Percentiles rank a stretch among this genome's conserved stretches.
These are phyloP conservation scores for Drosophila obscura DNA, from an alignment of 1,140 invertebrate species.

Conservation along the genomic window DNA sequence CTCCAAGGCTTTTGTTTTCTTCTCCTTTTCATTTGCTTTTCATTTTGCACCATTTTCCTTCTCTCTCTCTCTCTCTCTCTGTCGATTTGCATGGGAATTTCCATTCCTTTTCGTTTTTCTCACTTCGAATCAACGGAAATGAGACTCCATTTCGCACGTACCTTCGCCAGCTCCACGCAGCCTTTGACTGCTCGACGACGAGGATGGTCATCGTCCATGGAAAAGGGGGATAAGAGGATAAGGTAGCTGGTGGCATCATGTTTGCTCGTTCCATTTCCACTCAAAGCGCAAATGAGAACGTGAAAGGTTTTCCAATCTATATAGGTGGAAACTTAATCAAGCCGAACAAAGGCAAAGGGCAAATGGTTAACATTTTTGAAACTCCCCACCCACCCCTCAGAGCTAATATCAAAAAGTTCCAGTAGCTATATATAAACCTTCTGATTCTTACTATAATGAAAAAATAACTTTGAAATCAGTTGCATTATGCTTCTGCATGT, in stretches of 20 bases:
- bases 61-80: too few relatives aligned
- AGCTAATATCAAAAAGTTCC: too few relatives aligned
- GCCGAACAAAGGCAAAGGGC: too few relatives aligned
- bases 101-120: slow-evolving; percentile 9
- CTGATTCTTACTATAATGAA: background rate
- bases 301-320: slow-evolving; percentile 17
- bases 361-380: too few relatives aligned
- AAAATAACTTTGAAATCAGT: slow-evolving; percentile 21
- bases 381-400: too few relatives aligned
- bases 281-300: slow-evolving; percentile 13
- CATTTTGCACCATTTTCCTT: slow-evolving; percentile 23
- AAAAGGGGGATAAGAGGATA: too few relatives aligned
- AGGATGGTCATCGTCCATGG: too few relatives aligned
- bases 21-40: slow-evolving; percentile 28
- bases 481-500: slow-evolving; percentile 35
- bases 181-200: background rate
- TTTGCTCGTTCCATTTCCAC: background rate
- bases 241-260: slow-evolving; percentile 3
- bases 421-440: too few relatives aligned
- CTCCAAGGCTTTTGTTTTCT: slow-evolving; percentile 1
- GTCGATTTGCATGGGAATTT: slow-evolving; percentile 49
- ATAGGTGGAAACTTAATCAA: too few relatives aligned
- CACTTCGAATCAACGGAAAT: slow-evolving; percentile 28
- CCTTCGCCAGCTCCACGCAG: slow-evolving; percentile 12
- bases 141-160: slow-evolving; percentile 52